A percentile compares a stretch with the other conserved stretches of the same genome.
Evolutionary conservation across 2,113 vertebrate genomes (phyloP).

Genomic region (Tyrannus savana): DNA sequence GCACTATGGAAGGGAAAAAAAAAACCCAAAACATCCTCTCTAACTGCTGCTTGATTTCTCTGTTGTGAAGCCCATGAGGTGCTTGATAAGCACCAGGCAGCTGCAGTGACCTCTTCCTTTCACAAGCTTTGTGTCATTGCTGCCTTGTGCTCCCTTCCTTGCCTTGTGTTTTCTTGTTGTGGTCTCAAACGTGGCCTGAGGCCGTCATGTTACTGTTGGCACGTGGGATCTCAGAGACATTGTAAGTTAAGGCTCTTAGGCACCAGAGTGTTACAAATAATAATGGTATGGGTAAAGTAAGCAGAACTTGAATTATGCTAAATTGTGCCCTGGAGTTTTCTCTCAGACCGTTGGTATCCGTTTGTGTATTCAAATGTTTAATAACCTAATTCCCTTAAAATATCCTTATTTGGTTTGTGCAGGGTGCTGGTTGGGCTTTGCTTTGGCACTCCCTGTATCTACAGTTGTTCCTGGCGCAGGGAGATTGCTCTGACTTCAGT

Average conservation of each 20-base stretch:
- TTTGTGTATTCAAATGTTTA: neutral
- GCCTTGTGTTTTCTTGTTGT: neutral
- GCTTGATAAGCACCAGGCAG: neutral
- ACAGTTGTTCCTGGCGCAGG: neutral
- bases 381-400: neutral
- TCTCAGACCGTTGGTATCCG: neutral
- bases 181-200: neutral
- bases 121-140: neutral
- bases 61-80: neutral
- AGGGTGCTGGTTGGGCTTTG: neutral
- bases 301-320: neutral
- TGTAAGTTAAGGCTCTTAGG: neutral
- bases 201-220: neutral
- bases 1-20: neutral
- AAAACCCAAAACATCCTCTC: rapidly evolving
- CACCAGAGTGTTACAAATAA: neutral
- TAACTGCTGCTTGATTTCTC: neutral
- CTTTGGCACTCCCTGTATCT: neutral
- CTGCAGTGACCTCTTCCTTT: neutral
- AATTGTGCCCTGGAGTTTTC: neutral
- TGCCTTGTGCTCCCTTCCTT: neutral
- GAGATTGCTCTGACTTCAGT: neutral
- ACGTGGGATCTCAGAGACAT: neutral
- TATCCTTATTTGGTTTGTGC: neutral
- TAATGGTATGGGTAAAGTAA: neutral